phyloP scores from a whole-genome alignment of 2,888 invertebrate genomes.

The Sussaba pulchella region DNA sequence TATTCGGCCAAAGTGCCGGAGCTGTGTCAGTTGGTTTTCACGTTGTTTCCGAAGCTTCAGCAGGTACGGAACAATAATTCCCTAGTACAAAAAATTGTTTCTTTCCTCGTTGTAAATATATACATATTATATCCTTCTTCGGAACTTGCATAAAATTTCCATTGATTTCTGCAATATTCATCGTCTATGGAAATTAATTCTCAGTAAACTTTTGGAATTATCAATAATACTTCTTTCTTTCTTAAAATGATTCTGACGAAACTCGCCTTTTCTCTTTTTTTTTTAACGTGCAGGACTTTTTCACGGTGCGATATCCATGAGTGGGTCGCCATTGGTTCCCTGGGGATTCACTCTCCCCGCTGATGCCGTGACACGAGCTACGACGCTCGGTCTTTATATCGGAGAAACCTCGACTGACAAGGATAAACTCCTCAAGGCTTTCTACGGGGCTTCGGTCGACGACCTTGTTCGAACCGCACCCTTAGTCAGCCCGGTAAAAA shows the following conservation, averaged over 20 bases:
- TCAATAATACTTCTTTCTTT: too few species aligned
- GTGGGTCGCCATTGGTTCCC: slow-evolving; percentile 85
- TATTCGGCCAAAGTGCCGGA: slow-evolving; percentile 86
- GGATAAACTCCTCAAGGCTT: slow-evolving; percentile 80
- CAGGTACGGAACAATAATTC: slow-evolving; percentile 68
- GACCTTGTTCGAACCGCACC: slow-evolving; percentile 78
- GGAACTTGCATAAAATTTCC: too few species aligned
- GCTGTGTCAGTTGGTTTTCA: slow-evolving; percentile 76
- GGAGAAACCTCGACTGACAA: slow-evolving; percentile 77
- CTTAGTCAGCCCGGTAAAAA: not conserved
- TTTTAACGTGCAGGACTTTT: slow-evolving; percentile 83
- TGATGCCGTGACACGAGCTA: slow-evolving; percentile 69
- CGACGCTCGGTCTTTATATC: slow-evolving; percentile 80
- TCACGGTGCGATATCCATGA: slow-evolving; percentile 86
- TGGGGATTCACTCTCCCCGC: slow-evolving; percentile 83
- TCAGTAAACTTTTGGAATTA: too few species aligned
- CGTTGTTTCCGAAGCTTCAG: slow-evolving; percentile 66
- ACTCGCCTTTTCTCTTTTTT: too few species aligned
- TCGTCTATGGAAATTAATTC: too few species aligned
- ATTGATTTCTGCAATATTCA: too few species aligned
- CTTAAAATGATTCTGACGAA: too few species aligned
- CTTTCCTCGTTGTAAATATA: too few species aligned
- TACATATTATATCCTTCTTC: too few species aligned
- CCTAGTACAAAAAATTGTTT: too few species aligned
- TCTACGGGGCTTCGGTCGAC: slow-evolving; percentile 81